Base-by-base conservation (phyloP, 1,140 invertebrate species). In the Lordiphosa stackelbergi region DNA sequence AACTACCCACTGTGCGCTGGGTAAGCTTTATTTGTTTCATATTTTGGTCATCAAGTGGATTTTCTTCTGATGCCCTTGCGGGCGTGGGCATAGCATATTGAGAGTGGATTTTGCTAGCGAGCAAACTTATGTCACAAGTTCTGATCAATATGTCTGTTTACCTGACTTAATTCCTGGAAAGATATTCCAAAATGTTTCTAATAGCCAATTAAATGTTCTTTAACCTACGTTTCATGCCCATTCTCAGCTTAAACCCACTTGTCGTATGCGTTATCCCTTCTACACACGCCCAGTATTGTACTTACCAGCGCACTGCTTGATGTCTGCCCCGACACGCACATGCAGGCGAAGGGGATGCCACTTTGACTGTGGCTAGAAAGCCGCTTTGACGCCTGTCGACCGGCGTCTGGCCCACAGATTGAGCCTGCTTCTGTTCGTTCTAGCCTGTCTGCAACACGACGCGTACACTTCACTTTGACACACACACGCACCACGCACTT, bases 41-140 rank as follows among this genome's bases (percentile, higher is more conserved):
- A 71, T 63, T 66, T 54, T 70, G 51, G 60, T 42, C 24, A 49
- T 51, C 69, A 79, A 71, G 68, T 70, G 48, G 45, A 8, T 46
- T 46, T 59, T 52, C 48, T 55, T 49, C 46, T 40, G 34, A 8
- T 43, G 22, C 42, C 35, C 31, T 49, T 41, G 58, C 38, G 47
- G 12, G 12, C 47, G 35, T 11, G 34, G 24, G 36, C 46, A 73
- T 69, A 69, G 62, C 69, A 73, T 78, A 37, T 46, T 57, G 35
- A 40, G 34, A 48, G 68, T 64, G 57, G 60, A 46, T 69, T 73
- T 73, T 49, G 69, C 46, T 62, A 73, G 69, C 47, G 16, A 16
- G 16, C 16, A 16, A 78, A 59, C 55, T 66, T 64, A 56, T 43
- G 43, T 60, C 28, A 61, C 38, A 63, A 13, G 24, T 40, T 11